Base-by-base conservation (phyloP, 2,888 invertebrate genomes). In the Sympetrum striolatum region DNA sequence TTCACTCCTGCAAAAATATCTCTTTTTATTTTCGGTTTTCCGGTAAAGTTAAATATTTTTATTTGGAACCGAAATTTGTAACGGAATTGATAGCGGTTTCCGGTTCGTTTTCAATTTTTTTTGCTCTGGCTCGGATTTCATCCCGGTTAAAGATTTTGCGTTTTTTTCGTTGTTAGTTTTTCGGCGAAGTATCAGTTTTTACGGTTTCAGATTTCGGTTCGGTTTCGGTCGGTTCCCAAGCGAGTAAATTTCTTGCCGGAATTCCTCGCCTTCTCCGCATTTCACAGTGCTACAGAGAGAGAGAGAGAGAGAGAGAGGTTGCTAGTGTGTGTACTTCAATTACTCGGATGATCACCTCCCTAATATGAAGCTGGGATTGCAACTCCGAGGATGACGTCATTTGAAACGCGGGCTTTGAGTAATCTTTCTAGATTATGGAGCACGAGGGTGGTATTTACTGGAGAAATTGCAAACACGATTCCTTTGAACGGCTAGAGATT, bases 381-480 rank as follows among this genome's bases (percentile, higher is more conserved):
- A 73, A 73, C 73, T 31, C 25, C 31, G 37, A 18, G 58, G 31
- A 53, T 58, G 60, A 37, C 86, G 60, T 86, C 60, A 86, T 60
- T 22, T 37, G 58, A 18, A 60, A 37, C 37, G 86, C 35, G n/a
- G 58, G 37, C 39, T 80, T 80, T 37, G 80, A n/a, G n/a, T 64
- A 64, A 60, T 86, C 86, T 86, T 86, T 86, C 37, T 48, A 64
- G 86, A 60, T 86, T 48, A 86, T n/a, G 64, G 31, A 58, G 60
- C 18, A 86, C 1, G 31, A 35, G 39, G 35, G 58, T 22, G 58
- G 81, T 18, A 82, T 58, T 35, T 58, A 48, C 48, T 35, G 60
- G 86, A 58, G 86, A 37, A 25, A 81, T 39, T 48, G 44, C 81
- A 81, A 81, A 81, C 81, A 44, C 22, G 22, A 80, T 80, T 64